phyloP scores from a whole-genome alignment of 2,888 invertebrate genomes.

The Scaptomyza cyrtandrae region DNA sequence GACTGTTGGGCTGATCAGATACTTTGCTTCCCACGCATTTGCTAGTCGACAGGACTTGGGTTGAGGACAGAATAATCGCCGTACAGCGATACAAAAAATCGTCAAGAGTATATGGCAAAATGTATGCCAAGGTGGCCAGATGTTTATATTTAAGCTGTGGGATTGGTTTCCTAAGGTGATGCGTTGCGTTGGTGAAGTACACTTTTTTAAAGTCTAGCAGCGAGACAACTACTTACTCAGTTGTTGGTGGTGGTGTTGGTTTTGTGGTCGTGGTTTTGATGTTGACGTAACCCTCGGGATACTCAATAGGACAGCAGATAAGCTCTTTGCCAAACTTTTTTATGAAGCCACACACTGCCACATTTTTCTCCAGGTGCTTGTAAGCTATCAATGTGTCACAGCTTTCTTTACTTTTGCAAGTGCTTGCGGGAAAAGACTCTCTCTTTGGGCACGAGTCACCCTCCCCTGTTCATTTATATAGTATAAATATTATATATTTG shows the following conservation, averaged over 20 bases:
- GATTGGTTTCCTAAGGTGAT: not conserved
- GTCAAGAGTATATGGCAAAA: not conserved
- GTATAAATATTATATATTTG: not conserved
- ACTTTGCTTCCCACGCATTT: not conserved
- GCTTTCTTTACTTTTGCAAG: not conserved
- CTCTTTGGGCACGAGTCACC: not conserved
- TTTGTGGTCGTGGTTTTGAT: not conserved
- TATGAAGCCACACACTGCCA: conserved; percentile 7
- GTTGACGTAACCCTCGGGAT: not conserved
- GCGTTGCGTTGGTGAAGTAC: too few relatives aligned
- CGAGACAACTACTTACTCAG: not conserved
- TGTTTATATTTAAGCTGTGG: not conserved
- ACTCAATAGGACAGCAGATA: conserved; percentile 18
- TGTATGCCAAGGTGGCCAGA: conserved; percentile 12
- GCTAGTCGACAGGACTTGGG: conserved; percentile 8
- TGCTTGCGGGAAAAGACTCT: not conserved
- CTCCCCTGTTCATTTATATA: conserved; percentile 2
- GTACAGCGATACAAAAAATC: conserved; percentile 23
- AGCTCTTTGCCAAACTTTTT: not conserved
- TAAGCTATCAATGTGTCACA: not conserved
- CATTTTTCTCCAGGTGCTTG: not conserved
- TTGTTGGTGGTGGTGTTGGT: too few relatives aligned
- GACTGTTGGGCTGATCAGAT: not conserved
- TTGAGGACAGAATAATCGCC: conserved; percentile 24
- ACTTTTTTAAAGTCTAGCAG: not conserved